A percentile compares a stretch with the other conserved stretches of the same genome.
These are phyloP conservation scores for roundworm (Caenorhabditis elegans) DNA, from an alignment of 1,140 invertebrate species.

Conservation along the genomic window DNA sequence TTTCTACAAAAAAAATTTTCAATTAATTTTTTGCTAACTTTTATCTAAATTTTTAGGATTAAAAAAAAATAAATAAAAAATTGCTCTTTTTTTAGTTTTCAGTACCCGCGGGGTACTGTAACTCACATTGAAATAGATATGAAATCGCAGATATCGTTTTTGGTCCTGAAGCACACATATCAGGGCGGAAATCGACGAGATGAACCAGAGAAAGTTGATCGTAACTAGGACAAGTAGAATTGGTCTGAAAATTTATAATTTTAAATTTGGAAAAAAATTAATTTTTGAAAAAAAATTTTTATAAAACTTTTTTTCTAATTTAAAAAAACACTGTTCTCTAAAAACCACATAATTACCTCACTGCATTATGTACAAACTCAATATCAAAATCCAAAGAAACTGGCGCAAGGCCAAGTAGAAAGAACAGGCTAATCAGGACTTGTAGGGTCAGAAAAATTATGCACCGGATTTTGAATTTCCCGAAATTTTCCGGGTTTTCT, in stretches of 20 bases:
- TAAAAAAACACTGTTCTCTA: too few species aligned
- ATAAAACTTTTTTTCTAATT: too few species aligned
- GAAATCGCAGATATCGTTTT: background rate
- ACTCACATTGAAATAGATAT: slow-evolving; percentile 14
- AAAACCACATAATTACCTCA: background rate
- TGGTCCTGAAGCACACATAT: background rate
- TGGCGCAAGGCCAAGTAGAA: background rate
- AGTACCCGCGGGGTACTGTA: too few species aligned
- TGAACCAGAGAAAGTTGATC: background rate
- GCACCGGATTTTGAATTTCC: background rate
- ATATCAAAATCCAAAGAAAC: background rate
- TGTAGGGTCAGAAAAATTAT: background rate
- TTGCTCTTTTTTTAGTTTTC: too few species aligned
- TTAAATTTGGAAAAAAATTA: background rate
- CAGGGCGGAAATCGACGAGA: background rate
- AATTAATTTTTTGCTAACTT: too few species aligned
- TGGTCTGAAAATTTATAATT: background rate
- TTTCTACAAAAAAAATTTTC: too few species aligned
- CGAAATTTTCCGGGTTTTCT: background rate
- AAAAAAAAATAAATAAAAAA: too few species aligned
- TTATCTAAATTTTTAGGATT: too few species aligned
- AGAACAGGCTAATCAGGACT: background rate
- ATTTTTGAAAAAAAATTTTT: too few species aligned
- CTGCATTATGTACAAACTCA: background rate
- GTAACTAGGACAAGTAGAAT: background rate